phyloP scores from a whole-genome alignment of 1,140 invertebrate genomes.

The Campoletis sonorensis region DNA sequence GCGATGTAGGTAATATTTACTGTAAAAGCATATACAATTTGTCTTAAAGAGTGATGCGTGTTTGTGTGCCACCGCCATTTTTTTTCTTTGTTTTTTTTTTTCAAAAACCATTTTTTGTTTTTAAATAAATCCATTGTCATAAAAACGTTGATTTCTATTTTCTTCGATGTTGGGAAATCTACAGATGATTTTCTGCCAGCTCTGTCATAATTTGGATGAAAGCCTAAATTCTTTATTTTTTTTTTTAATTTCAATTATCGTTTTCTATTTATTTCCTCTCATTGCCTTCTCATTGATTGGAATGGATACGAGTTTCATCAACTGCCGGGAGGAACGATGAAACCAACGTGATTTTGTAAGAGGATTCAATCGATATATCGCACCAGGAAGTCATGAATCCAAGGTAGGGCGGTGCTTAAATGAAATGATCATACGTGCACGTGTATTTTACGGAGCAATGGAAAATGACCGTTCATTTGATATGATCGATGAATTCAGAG shows the following conservation, averaged over 20 bases:
- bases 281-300: background rate
- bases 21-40: constrained; percentile 49
- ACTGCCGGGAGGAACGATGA: background rate
- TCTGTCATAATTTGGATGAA: too few relatives aligned
- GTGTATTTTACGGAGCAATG: constrained; percentile 1
- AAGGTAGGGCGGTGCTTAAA: constrained; percentile 7
- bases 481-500: constrained; percentile 15
- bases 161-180: background rate
- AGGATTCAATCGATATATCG: constrained; percentile 18
- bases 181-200: background rate
- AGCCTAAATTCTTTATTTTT: too few relatives aligned
- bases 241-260: too few relatives aligned
- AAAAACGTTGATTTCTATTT: constrained; percentile 41
- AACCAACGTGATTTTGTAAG: constrained; percentile 14
- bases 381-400: constrained; percentile 24
- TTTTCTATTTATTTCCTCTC: background rate
- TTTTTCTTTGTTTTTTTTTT: constrained; percentile 42
- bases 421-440: constrained; percentile 17
- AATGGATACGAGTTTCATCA: constrained; percentile 16
- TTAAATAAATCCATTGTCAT: constrained; percentile 69
- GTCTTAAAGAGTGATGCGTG: constrained; percentile 54
- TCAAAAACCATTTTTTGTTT: constrained; percentile 61
- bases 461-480: constrained; percentile 12
- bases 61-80: constrained; percentile 64
- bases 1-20: constrained; percentile 69